Evolutionary conservation across 30 jellyfish, hydroid and myxozoan genomes (phyloP).

Genomic region (Mastigias papua): DNA sequence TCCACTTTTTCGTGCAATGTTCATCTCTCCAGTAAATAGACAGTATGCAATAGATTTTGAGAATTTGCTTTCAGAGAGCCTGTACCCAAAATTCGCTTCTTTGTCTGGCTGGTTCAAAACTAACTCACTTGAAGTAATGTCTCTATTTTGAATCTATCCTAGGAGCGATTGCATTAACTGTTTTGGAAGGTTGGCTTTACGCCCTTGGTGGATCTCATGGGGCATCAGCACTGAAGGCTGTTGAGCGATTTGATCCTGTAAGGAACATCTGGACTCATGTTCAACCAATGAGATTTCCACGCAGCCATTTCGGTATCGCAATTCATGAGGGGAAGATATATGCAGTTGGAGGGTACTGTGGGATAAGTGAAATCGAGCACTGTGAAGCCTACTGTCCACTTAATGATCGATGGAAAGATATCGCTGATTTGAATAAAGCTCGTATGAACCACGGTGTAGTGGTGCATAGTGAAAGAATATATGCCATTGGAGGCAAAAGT

Average conservation of each 20-base stretch:
- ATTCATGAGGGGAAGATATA: conserved; percentile 74
- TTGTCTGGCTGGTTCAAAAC: too few species aligned
- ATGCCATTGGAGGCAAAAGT: conserved; percentile 93
- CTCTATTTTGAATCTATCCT: not conserved
- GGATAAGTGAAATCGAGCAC: conserved; percentile 93
- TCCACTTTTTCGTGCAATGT: too few species aligned
- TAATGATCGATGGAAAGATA: conserved; percentile 76
- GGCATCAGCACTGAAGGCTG: conserved; percentile 80
- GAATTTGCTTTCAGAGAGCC: too few species aligned
- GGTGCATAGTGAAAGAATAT: conserved; percentile 80
- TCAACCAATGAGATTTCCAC: conserved; percentile 84
- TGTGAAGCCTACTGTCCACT: conserved; percentile 90
- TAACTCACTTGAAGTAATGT: not conserved
- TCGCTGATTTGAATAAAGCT: conserved; percentile 87
- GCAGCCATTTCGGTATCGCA: conserved; percentile 91
- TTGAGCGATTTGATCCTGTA: conserved; percentile 93
- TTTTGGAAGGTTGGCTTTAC: conserved; percentile 94
- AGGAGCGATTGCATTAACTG: conserved; percentile 91
- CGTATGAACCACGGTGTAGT: conserved; percentile 92
- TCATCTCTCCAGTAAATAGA: too few species aligned
- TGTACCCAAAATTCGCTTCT: too few species aligned
- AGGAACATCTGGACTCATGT: conserved; percentile 78
- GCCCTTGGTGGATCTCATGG: conserved; percentile 96
- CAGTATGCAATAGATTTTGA: too few species aligned
- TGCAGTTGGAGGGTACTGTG: conserved; percentile 95